A percentile compares a stretch with the other conserved stretches of the same genome.
Conservation (phyloP, 2,888 invertebrate species). For the Erebia ligea region DNA sequence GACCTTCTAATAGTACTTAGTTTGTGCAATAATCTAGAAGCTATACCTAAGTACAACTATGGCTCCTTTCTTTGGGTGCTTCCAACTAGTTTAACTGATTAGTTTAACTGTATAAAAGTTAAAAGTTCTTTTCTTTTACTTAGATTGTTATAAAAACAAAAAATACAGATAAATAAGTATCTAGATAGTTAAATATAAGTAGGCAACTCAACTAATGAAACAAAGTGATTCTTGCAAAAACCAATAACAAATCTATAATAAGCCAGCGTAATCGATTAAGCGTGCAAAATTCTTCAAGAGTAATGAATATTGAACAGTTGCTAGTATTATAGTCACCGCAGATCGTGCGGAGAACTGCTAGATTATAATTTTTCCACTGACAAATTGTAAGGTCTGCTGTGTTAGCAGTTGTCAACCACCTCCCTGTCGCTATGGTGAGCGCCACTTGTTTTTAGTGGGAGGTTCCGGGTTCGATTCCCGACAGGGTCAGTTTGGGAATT, state of each 20-base stretch:
- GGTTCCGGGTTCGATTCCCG: no score
- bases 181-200: background rate
- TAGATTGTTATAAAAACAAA: background rate
- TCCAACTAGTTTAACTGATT: no score
- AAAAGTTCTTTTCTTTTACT: no score
- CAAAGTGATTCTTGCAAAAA: constrained; percentile 3
- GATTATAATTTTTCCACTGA: background rate
- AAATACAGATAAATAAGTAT: background rate
- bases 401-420: no score
- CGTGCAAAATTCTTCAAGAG: constrained; percentile 20
- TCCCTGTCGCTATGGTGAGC: no score
- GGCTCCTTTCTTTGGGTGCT: no score
- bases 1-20: no score
- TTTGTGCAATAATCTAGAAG: no score
- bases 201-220: constrained; percentile 6
- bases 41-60: no score
- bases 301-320: constrained; percentile 16
- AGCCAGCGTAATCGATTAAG: constrained; percentile 20
- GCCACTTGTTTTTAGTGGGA: no score
- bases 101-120: no score
- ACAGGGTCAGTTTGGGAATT: no score
- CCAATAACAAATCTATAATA: constrained; percentile 21
- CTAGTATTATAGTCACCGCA: background rate
- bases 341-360: background rate
- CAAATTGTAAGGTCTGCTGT: background rate